These are phyloP conservation scores for Rhopalosiphum maidis DNA, from an alignment of 1,140 invertebrate genomes.

Conservation along the genomic window DNA sequence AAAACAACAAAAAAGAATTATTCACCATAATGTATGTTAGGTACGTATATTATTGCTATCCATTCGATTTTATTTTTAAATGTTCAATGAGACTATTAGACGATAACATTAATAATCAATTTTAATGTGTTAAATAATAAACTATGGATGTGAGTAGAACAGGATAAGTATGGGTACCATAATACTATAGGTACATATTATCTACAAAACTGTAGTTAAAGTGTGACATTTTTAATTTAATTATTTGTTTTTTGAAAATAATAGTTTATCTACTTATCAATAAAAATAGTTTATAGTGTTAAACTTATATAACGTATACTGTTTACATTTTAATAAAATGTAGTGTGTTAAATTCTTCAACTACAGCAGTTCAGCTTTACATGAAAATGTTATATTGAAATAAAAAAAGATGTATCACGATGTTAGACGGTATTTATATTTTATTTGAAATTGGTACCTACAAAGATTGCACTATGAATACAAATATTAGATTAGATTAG, in stretches of 20 bases:
- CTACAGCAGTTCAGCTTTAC: no score
- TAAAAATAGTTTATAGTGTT: no score
- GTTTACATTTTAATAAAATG: no score
- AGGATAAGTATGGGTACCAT: no score
- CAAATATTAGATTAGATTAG: no score
- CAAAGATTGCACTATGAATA: no score
- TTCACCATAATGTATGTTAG: background rate
- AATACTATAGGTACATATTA: background rate
- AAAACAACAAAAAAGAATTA: background rate
- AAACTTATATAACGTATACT: no score
- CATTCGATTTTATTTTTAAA: background rate
- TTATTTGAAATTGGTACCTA: background rate
- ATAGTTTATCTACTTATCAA: background rate
- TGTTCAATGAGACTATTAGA: background rate
- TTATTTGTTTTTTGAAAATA: background rate
- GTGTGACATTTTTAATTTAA: background rate
- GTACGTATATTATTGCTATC: no score
- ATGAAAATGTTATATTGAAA: no score
- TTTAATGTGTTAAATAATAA: background rate
- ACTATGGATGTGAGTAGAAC: background rate
- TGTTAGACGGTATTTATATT: no score
- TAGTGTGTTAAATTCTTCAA: background rate
- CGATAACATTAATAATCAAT: background rate
- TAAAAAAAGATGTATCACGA: no score
- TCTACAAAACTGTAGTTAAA: background rate